These are phyloP conservation scores for Ophion ellenae DNA, from an alignment of 2,888 invertebrate species.

Conservation along the genomic window DNA sequence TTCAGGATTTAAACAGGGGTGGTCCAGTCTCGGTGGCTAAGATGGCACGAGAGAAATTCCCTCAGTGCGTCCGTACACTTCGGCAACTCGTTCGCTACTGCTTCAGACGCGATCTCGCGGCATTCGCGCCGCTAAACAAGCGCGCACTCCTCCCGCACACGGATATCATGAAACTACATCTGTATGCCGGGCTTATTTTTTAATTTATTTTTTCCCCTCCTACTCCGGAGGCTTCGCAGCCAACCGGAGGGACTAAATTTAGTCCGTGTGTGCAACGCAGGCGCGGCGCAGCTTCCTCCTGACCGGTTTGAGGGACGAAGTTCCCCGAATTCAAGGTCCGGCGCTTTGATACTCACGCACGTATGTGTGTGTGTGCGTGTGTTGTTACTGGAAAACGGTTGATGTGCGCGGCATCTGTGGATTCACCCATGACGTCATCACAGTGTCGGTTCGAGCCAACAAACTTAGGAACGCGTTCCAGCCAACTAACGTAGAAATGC, in stretches of 20 bases:
- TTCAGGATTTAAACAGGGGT: background rate
- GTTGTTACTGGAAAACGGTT: too few species aligned
- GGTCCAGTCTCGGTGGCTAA: background rate
- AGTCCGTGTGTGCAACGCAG: background rate
- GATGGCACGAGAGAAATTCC: conserved; percentile 3
- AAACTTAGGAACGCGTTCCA: too few species aligned
- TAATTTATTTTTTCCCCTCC: background rate
- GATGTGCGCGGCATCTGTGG: too few species aligned
- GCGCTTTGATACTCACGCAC: background rate
- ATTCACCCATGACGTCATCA: too few species aligned
- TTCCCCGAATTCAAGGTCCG: conserved; percentile 4
- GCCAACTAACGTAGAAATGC: too few species aligned
- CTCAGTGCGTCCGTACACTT: conserved; percentile 10
- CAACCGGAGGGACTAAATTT: background rate
- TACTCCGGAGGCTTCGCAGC: too few species aligned
- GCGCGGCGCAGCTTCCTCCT: background rate
- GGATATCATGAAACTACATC: too few species aligned
- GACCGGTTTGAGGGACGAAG: background rate
- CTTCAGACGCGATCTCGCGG: background rate
- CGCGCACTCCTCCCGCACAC: too few species aligned
- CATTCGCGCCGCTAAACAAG: too few species aligned
- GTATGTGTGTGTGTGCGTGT: too few species aligned
- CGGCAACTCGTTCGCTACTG: conserved; percentile 15
- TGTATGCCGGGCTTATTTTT: background rate
- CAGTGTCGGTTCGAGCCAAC: too few species aligned